A percentile compares a stretch with the other conserved stretches of the same genome.
Conservation (phyloP, 2,113 vertebrate species). For the Rhinolophus ferrumequinum region DNA sequence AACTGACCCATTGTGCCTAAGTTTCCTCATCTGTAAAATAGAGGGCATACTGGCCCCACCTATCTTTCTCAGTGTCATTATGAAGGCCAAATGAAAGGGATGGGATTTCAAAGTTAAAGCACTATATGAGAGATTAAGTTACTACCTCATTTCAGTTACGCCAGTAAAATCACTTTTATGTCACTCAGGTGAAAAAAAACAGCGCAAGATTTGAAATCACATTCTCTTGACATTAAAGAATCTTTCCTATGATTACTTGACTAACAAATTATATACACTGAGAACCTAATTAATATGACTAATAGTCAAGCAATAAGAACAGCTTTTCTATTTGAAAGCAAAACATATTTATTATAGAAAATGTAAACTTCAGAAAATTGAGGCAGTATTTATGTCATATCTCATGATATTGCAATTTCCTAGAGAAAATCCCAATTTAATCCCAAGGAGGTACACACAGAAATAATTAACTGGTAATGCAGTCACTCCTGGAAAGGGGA, state of each 20-base stretch:
- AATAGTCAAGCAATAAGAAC: slow-evolving; percentile 35
- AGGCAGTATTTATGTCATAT: neutral
- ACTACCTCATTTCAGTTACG: neutral
- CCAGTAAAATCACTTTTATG: slow-evolving; percentile 1
- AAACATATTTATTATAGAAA: neutral
- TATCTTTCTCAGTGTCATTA: neutral
- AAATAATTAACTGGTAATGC: neutral
- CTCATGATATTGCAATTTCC: neutral
- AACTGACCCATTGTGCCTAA: neutral
- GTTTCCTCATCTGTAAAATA: neutral
- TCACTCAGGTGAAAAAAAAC: slow-evolving; percentile 3
- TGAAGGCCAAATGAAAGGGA: neutral
- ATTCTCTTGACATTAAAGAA: neutral
- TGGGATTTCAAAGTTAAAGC: slow-evolving; percentile 37
- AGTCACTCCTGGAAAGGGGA: neutral
- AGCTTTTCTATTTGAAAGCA: neutral
- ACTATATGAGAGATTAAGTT: neutral
- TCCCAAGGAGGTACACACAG: neutral
- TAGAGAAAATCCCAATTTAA: slow-evolving; percentile 42
- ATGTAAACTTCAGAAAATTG: slow-evolving; percentile 13
- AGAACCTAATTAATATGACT: neutral
- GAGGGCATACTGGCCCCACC: neutral
- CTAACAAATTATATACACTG: neutral
- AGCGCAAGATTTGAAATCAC: neutral
- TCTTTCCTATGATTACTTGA: neutral